phyloP scores from a whole-genome alignment of 37 sponge, comb jelly and placozoan genomes.

The Axinella damicornis region DNA sequence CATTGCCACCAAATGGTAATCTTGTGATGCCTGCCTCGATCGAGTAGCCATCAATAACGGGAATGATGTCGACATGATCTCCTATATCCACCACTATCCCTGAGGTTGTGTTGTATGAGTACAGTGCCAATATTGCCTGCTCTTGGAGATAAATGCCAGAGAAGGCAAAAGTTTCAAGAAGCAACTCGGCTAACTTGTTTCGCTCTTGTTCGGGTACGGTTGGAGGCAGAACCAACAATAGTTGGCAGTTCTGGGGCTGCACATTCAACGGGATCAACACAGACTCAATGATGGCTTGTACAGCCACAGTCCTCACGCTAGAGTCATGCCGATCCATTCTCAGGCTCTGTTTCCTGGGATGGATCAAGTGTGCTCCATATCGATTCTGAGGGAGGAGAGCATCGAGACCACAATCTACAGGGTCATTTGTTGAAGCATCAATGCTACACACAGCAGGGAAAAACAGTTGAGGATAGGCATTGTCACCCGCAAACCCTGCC shows the following conservation, averaged over 20 bases:
- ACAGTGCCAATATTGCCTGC: slow-evolving; percentile 76
- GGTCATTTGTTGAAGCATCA: slow-evolving; percentile 28
- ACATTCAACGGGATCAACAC: slow-evolving; percentile 29
- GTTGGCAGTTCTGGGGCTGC: slow-evolving; percentile 24
- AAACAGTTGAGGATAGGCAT: slow-evolving; percentile 80
- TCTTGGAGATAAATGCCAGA: slow-evolving; percentile 64
- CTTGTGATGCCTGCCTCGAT: slow-evolving; percentile 64
- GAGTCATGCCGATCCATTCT: slow-evolving; percentile 50
- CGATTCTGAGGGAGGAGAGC: slow-evolving; percentile 69
- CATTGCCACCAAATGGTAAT: slow-evolving; percentile 71
- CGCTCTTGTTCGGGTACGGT: slow-evolving; percentile 55
- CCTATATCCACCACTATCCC: slow-evolving; percentile 87
- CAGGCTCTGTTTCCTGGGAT: slow-evolving; percentile 44
- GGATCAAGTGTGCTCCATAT: slow-evolving; percentile 27
- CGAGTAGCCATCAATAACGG: slow-evolving; percentile 73
- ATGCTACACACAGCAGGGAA: slow-evolving; percentile 80
- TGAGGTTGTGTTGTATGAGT: slow-evolving; percentile 79
- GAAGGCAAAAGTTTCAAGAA: slow-evolving; percentile 51
- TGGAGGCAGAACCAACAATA: slow-evolving; percentile 52
- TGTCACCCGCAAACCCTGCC: slow-evolving; percentile 70
- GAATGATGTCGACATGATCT: slow-evolving; percentile 78
- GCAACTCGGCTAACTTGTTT: slow-evolving; percentile 38
- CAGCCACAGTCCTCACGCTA: slow-evolving; percentile 1
- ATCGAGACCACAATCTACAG: slow-evolving; percentile 44
- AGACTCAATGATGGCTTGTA: slow-evolving; percentile 21